Evolutionary conservation across 2,113 vertebrate species (phyloP), one percentile per base, ranked within the genome.

Genomic region (Upupa epops): DNA sequence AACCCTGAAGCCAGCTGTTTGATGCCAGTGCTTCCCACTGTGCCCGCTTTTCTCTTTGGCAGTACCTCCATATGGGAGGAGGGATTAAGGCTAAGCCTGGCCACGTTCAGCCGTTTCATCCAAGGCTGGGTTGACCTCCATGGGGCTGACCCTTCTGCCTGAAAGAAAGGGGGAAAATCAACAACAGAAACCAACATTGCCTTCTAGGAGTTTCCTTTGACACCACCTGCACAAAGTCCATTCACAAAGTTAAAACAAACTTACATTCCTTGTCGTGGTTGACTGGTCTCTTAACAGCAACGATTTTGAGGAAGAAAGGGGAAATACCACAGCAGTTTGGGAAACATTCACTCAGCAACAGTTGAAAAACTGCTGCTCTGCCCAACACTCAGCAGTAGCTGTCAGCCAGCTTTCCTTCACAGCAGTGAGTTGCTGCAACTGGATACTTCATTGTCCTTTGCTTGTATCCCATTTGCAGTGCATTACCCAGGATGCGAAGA

Each of bases 401-500:
- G 2, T 10, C 19, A 40, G n/a, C 13, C n/a, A 48, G 66, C n/a
- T 71, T 83, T 54, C 29, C 11, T 72, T 51, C 42, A 21, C 0
- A 0, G 29, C 31, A 49, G 40, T 22, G 48, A 42, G 29, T 8
- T 52, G 21, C 52, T 52, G 32, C 1, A 2, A 42, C 24, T 8
- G 34, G 37, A 8, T 16, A 5, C 2, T 10, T 46, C 36, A 71
- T 2, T 19, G 6, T 69, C 26, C 14, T 68, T 24, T 0, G 0
- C 49, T 51, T 28, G n/a, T 32, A 17, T 77, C 15, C 51, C 6
- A 1, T 34, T 70, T 4, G 1, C 28, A 24, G 48, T 10, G 21
- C 1, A 0, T 54, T 70, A 17, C 8, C 40, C 29, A 13, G 13
- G 22, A 45, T 56, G 55, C 49, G 69, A 64, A 76, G 40, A 32